Evolutionary conservation across 2,113 vertebrate species (phyloP), one percentile per base, ranked within the genome.

Genomic region (Proteles cristata): DNA sequence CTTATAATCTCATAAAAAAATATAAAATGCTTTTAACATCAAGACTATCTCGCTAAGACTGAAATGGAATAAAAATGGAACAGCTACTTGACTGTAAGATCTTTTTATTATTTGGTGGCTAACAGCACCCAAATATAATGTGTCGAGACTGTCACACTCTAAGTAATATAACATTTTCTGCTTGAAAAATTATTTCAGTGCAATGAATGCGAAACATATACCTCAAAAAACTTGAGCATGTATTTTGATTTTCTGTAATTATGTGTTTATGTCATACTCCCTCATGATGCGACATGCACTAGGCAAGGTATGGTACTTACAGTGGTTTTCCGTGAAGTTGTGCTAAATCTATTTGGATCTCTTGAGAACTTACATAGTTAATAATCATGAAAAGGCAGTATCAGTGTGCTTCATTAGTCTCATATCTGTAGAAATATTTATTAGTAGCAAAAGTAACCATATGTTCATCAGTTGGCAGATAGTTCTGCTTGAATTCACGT

Each of bases 371-470:
- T 88, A 15, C 90, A 1, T 94, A 23, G 85, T 98, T 97, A 88
- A 39, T 97, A 93, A 76, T 96, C 93, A 90, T 17, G 6, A 97
- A 98, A 97, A 91, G 63, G 39, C 88, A 81, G 84, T 94, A 94
- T 88, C 48, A 79, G 93, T 87, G 1, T 95, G 33, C 96, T 98
- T 98, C 90, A 82, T 94, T 97, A 94, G 77, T 88, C 19, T 97
- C 16, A 7, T 88, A 55, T 95, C 83, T 90, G 25, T 91, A 76
- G 88, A 98, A 98, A 97, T 96, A 97, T 90, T 89, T 99, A 97
- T 98, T 98, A 97, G 76, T 84, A 92, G 80, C 45, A 97, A 97
- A 96, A 77, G 66, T 79, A 97, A 96, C 94, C 96, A 68, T 96
- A 85, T 89, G 82, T 90, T 98, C 79, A 89, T 79, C 93, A 26